Percentiles rank a stretch among this genome's conserved stretches.
phyloP scores from a whole-genome alignment of 2,797 vertebrate genomes.

The Prunella strophiata region DNA sequence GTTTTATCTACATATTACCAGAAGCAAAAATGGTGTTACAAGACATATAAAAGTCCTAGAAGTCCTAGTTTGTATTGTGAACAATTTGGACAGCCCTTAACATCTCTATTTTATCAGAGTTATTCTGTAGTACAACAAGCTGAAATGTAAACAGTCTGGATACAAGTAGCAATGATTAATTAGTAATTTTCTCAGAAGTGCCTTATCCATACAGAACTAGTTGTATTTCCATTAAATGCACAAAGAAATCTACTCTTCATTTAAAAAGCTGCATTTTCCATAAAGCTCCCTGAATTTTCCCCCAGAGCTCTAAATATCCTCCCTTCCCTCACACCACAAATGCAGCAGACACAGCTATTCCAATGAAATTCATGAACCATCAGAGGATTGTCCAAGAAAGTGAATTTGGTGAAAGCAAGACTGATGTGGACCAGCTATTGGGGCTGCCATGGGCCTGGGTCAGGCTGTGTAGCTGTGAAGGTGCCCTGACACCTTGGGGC shows the following conservation, averaged over 20 bases:
- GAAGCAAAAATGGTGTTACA: background rate
- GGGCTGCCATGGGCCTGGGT: background rate
- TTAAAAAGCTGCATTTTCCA: background rate
- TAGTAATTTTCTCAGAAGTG: background rate
- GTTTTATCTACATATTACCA: background rate
- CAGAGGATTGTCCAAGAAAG: background rate
- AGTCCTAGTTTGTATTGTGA: background rate
- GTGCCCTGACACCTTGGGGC: rapidly evolving
- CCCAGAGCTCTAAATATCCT: background rate
- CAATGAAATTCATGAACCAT: background rate
- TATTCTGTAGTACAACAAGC: background rate
- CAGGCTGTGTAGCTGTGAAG: background rate
- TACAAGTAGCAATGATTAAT: constrained; percentile 16
- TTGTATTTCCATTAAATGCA: background rate
- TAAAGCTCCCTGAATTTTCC: background rate
- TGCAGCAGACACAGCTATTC: background rate
- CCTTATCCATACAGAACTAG: background rate
- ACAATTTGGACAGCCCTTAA: background rate
- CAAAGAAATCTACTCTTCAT: background rate
- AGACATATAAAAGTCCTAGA: background rate
- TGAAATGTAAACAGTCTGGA: constrained; percentile 21
- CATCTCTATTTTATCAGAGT: background rate
- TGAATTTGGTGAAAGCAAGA: background rate
- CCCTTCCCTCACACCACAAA: background rate
- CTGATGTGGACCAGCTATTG: rapidly evolving